Evolutionary conservation across 2,888 invertebrate species (phyloP).

Genomic region (Callyntrura guangdongensis): DNA sequence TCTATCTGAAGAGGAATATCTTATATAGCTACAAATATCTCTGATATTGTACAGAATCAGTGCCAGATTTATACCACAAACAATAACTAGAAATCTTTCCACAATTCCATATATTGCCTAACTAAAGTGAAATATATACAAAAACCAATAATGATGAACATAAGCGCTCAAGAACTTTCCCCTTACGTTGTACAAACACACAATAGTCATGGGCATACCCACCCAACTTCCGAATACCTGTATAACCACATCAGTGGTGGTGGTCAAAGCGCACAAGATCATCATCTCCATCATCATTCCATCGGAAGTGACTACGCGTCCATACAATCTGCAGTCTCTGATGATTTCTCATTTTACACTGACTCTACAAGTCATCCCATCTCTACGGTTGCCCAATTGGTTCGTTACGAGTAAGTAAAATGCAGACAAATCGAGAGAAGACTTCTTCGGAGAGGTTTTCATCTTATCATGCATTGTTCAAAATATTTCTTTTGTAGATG

Average conservation of each 20-base stretch:
- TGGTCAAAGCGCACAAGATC: slow-evolving; percentile 55
- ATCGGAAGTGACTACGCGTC: slow-evolving; percentile 61
- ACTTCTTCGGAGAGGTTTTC: too few relatives aligned
- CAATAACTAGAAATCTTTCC: not conserved
- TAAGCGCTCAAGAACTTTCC: slow-evolving; percentile 66
- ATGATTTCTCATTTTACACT: slow-evolving; percentile 65
- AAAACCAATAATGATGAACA: slow-evolving; percentile 71
- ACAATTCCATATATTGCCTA: not conserved
- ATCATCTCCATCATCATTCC: slow-evolving; percentile 61
- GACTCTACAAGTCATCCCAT: slow-evolving; percentile 48
- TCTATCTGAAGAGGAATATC: too few relatives aligned
- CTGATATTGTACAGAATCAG: too few relatives aligned
- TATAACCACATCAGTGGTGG: slow-evolving; percentile 19
- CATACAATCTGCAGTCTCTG: slow-evolving; percentile 26
- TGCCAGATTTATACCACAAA: too few relatives aligned
- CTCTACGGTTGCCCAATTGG: slow-evolving; percentile 41
- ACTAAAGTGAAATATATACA: not conserved
- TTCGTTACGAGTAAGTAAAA: slow-evolving; percentile 65
- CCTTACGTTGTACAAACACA: slow-evolving; percentile 71
- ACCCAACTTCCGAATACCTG: slow-evolving; percentile 41
- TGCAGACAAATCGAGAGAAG: too few relatives aligned
- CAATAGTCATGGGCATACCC: slow-evolving; percentile 50
- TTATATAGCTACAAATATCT: too few relatives aligned
- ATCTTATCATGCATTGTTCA: too few relatives aligned
- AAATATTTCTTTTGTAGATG: too few relatives aligned